Evolutionary conservation across 2,888 invertebrate species (phyloP).

Genomic region (Sycophila texana): DNA sequence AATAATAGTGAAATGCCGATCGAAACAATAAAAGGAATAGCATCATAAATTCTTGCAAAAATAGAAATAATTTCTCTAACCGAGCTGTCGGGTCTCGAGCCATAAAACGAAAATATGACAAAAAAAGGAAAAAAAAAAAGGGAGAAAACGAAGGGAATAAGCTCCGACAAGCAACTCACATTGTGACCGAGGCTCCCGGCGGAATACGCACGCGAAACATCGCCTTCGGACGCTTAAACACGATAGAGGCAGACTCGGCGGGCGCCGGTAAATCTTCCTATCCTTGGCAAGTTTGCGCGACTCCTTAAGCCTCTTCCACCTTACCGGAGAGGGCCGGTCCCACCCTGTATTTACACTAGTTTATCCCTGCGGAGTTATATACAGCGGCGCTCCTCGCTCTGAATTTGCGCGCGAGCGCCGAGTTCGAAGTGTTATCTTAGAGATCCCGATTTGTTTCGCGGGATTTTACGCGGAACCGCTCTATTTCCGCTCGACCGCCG

Average conservation of each 20-base stretch:
- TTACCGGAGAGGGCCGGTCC: conserved; percentile 4
- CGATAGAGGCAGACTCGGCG: conserved; percentile 25
- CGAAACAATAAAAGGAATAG: no score
- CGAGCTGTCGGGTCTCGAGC: no score
- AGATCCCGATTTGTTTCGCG: conserved; percentile 39
- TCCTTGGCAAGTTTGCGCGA: conserved; percentile 7
- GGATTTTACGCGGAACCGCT: neutral
- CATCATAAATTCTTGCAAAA: no score
- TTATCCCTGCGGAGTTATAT: conserved; percentile 24
- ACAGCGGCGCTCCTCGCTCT: neutral
- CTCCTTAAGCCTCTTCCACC: conserved; percentile 35
- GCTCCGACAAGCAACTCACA: neutral
- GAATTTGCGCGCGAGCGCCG: neutral
- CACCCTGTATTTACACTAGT: conserved; percentile 45
- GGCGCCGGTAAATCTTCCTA: conserved; percentile 31
- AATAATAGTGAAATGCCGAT: no score
- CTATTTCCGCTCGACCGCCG: neutral
- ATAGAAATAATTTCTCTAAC: no score
- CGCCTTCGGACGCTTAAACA: conserved; percentile 32
- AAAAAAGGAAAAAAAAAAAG: neutral
- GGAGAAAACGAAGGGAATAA: neutral
- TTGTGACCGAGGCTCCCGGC: neutral
- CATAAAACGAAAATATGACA: no score
- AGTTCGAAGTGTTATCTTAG: conserved; percentile 33
- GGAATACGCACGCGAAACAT: neutral